phyloP scores from a whole-genome alignment of 2,113 vertebrate species.

The Elephantulus edwardii region DNA sequence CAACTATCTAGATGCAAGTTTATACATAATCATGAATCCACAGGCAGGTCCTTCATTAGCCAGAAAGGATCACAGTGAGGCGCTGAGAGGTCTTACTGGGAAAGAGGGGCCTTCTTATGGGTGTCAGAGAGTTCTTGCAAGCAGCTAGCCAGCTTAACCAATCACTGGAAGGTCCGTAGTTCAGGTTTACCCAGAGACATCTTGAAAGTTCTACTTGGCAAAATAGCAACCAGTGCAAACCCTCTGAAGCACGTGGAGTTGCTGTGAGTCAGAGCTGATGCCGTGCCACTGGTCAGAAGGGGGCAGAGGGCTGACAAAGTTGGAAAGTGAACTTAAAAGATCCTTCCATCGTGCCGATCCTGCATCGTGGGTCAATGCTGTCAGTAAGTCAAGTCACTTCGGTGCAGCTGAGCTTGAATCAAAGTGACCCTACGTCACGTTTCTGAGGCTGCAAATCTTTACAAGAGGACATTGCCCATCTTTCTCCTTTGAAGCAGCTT shows the following conservation, averaged over 20 bases:
- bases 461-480: no score
- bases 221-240: no score
- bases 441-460: no score
- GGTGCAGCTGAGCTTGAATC: no score
- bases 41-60: background rate
- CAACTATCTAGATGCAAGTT: background rate
- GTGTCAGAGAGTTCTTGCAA: background rate
- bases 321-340: background rate
- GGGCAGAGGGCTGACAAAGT: background rate
- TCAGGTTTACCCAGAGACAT: background rate
- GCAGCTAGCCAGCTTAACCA: background rate
- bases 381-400: no score
- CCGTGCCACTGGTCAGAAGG: background rate
- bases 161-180: background rate
- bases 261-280: background rate
- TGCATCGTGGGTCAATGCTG: accelerated
- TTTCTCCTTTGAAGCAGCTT: no score
- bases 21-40: background rate
- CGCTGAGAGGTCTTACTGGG: background rate
- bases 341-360: background rate
- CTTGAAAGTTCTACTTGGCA: no score
- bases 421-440: no score
- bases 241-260: no score
- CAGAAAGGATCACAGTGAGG: background rate
- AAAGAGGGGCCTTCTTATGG: background rate